A percentile compares a stretch with the other conserved stretches of the same genome.
These are phyloP conservation scores for Condylura cristata DNA, from an alignment of 2,113 vertebrate genomes.

Conservation along the genomic window DNA sequence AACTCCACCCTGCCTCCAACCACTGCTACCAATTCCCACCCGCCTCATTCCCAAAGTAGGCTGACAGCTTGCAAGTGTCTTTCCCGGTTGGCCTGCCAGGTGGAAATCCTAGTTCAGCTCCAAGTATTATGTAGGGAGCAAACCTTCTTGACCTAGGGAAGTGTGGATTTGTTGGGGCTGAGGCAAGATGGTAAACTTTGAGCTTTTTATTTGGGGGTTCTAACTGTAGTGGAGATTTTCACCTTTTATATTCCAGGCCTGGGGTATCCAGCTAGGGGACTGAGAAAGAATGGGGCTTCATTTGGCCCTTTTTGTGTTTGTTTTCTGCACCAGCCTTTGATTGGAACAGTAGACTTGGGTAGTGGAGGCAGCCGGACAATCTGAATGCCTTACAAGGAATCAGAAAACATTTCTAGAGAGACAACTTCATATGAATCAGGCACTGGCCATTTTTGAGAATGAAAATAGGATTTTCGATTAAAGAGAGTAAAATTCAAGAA, in stretches of 20 bases:
- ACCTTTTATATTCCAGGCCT: too few species aligned
- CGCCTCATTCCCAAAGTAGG: background rate
- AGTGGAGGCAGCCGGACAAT: too few species aligned
- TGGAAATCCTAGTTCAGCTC: background rate
- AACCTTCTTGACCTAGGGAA: background rate
- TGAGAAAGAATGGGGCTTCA: background rate
- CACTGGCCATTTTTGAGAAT: background rate
- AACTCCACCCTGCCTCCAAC: background rate
- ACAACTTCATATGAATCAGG: background rate
- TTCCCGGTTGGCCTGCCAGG: background rate
- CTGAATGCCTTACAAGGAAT: background rate
- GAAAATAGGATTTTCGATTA: background rate
- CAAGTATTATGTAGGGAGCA: background rate
- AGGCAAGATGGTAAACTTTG: background rate
- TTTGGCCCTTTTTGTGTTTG: background rate
- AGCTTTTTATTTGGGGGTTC: background rate
- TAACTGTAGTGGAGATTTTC: too few species aligned
- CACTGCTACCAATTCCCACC: background rate
- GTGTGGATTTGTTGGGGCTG: background rate
- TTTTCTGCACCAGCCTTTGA: background rate
- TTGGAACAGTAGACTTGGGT: accelerated
- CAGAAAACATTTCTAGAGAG: background rate
- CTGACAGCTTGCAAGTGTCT: background rate
- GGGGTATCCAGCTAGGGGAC: background rate
- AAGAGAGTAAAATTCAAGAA: background rate